Percentiles rank a stretch among this genome's conserved stretches.
phyloP scores from a whole-genome alignment of 2,888 invertebrate species.

The Apeira syringaria region DNA sequence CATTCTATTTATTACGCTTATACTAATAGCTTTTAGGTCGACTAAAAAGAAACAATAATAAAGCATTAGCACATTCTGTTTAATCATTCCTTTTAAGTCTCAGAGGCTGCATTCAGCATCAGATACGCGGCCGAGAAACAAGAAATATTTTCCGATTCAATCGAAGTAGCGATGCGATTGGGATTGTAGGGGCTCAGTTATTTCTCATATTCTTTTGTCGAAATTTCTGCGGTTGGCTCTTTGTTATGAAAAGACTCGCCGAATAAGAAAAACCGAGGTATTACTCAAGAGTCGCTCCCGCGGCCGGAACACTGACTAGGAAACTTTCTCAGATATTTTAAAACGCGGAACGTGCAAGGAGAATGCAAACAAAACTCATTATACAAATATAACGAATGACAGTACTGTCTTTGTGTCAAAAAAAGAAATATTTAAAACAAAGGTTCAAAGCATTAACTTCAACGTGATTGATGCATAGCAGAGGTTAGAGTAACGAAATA shows the following conservation, averaged over 20 bases:
- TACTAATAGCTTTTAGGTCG: conserved; percentile 3
- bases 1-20: conserved; percentile 12
- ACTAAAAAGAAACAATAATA: conserved; percentile 11
- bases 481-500: neutral
- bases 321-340: conserved; percentile 42
- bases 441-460: neutral
- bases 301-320: conserved; percentile 47
- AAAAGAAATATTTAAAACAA: neutral
- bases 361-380: conserved; percentile 37
- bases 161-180: conserved; percentile 66
- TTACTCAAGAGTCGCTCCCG: conserved; percentile 57
- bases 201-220: conserved; percentile 79
- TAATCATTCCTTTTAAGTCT: conserved; percentile 18
- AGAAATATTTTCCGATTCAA: conserved; percentile 74
- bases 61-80: conserved; percentile 6
- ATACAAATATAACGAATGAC: conserved; percentile 26
- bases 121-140: conserved; percentile 42
- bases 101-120: conserved; percentile 13
- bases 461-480: conserved; percentile 1
- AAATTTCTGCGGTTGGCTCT: conserved; percentile 64
- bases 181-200: conserved; percentile 68
- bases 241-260: conserved; percentile 69
- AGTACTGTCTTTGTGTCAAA: no score
- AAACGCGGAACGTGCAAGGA: conserved; percentile 28
- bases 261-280: conserved; percentile 68